These are phyloP conservation scores for Strigops habroptila DNA, from an alignment of 2,113 vertebrate species.

Conservation along the genomic window DNA sequence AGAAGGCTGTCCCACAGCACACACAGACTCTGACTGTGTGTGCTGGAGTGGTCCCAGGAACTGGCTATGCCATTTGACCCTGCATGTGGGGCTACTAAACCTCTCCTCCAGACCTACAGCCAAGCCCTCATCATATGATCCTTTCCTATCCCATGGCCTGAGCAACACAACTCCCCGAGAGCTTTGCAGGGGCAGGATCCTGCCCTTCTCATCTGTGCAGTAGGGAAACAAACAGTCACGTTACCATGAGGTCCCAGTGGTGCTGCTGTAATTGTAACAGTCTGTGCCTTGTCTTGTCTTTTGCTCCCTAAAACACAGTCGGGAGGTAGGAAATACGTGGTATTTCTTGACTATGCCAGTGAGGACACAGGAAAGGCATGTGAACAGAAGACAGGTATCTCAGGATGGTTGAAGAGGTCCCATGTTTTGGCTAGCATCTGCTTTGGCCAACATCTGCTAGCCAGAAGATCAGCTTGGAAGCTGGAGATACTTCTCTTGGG, in stretches of 20 bases:
- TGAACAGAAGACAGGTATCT: neutral
- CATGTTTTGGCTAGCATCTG: accelerated
- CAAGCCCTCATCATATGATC: neutral
- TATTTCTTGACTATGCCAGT: neutral
- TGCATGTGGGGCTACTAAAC: neutral
- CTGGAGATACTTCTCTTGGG: neutral
- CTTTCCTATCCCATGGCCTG: neutral
- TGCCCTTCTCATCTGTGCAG: neutral
- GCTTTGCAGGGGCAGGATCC: neutral
- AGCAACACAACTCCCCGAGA: neutral
- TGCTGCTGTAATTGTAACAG: neutral
- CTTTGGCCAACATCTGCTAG: neutral
- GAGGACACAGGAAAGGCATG: neutral
- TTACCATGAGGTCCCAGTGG: neutral
- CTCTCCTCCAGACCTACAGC: neutral
- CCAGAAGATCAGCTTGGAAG: neutral
- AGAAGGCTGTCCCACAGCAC: neutral
- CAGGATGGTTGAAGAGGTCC: neutral
- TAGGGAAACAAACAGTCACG: neutral
- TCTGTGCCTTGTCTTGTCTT: accelerated
- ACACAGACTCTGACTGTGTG: accelerated
- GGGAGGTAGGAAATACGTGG: neutral
- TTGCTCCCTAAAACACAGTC: neutral
- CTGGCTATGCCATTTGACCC: neutral
- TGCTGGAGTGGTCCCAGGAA: neutral